Conservation (phyloP, 1,140 invertebrate species). For the Drosophila carrolli region DNA sequence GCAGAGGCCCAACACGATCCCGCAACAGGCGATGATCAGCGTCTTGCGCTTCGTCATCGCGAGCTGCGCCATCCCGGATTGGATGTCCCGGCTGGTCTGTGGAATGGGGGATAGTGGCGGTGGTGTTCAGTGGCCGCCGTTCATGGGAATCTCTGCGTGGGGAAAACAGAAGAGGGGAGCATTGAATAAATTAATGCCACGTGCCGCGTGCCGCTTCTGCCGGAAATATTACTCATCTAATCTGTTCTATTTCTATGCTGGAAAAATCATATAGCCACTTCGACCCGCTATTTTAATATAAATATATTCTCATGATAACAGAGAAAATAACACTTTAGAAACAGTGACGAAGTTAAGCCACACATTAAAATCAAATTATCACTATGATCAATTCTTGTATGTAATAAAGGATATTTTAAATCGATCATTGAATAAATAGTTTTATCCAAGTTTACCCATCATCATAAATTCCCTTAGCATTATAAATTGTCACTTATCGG, state of each 20-base stretch:
- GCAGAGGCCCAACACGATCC: slow-evolving; percentile 78
- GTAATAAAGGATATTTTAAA: no score
- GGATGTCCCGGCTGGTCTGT: not conserved
- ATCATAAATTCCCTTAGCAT: no score
- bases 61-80: slow-evolving; percentile 57
- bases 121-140: not conserved
- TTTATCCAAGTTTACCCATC: no score
- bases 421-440: no score
- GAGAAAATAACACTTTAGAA: no score
- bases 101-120: not conserved
- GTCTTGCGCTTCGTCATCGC: slow-evolving; percentile 81
- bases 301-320: no score
- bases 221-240: slow-evolving; percentile 19
- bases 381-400: no score
- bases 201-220: not conserved
- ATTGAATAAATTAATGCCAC: slow-evolving; percentile 9
- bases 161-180: not conserved
- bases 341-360: no score
- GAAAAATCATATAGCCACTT: not conserved
- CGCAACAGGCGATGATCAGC: slow-evolving; percentile 77
- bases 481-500: no score
- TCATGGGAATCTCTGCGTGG: slow-evolving; percentile 7
- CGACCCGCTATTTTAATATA: no score
- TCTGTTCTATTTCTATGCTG: not conserved
- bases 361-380: no score